Base-by-base conservation (phyloP, 2,888 invertebrate genomes). In the Ormyrus rosae region DNA sequence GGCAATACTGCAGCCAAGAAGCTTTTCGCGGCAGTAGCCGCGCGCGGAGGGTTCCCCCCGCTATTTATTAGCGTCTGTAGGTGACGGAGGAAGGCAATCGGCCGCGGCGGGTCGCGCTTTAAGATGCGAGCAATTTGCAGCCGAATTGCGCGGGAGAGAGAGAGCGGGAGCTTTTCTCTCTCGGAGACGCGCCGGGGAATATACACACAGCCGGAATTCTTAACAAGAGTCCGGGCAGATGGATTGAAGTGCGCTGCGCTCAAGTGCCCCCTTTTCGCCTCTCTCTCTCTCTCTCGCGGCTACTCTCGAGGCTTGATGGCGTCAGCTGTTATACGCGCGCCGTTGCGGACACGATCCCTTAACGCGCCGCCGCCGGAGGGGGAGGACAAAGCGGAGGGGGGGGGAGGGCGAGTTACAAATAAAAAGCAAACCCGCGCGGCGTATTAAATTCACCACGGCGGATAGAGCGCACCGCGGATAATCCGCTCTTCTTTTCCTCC, bases 291-390 rank as follows among this genome's bases (percentile, higher is more conserved):
- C 2, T 19, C 19, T 19, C 81, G 78, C 69, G 68, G 11, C 84
- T 67, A 82, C 84, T 86, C 87, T 88, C 83, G 72, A 84, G 34
- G 85, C 85, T 88, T 87, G 87, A 90, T 89, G 86, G 89, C 89
- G 90, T 89, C 90, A 90, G 90, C 89, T 89, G 89, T 88, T 89
- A 88, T 87, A 85, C 86, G 88, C 87, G 86, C 87, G 88, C 87
- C 87, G 86, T 87, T 87, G 86, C 85, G 87, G 86, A 84, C 84
- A 84, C 34, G 34, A 83, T 84, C 83, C 78, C 75, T 83, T 81
- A 74, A 70, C 61, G 55, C 50, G 51, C 58, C 34, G n/a, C 11
- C 50, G 53, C 48, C 45, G 13, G 51, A 60, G 50, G 34, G 6
- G 5, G 50, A 46, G 34, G 8, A 71, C 48, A 76, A 51, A 67